Percentiles rank a stretch among this genome's conserved stretches.
Conservation (phyloP, 2,888 invertebrate species). For the Exephanes ischioxanthus region DNA sequence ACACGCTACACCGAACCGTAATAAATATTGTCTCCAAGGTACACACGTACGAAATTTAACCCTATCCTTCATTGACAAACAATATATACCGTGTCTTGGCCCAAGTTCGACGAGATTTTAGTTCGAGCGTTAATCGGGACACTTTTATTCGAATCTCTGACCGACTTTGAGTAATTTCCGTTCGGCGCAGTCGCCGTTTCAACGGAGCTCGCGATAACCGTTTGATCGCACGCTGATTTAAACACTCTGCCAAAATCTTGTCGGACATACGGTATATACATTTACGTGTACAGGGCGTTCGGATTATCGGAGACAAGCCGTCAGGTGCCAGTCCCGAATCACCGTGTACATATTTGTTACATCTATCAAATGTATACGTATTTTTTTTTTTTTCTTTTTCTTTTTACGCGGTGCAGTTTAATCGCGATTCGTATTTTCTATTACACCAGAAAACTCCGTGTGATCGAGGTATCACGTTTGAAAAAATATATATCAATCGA, state of each 20-base stretch:
- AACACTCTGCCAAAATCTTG: constrained; percentile 43
- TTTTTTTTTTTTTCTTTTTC: constrained; percentile 49
- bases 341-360: constrained; percentile 58
- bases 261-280: constrained; percentile 45
- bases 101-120: constrained; percentile 49
- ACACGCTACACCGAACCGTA: constrained; percentile 64
- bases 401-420: constrained; percentile 42
- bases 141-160: not conserved
- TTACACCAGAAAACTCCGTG: constrained; percentile 51
- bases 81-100: constrained; percentile 61
- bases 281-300: constrained; percentile 36
- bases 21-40: constrained; percentile 80
- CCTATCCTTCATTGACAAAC: constrained; percentile 75
- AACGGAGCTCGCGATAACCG: not conserved
- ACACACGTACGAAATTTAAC: constrained; percentile 78
- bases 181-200: not conserved
- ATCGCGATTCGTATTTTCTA: constrained; percentile 40
- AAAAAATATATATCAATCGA: constrained; percentile 82
- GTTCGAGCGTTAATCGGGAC: constrained; percentile 23
- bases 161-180: not conserved
- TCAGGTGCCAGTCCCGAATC: constrained; percentile 19
- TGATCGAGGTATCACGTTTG: constrained; percentile 79
- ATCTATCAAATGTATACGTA: constrained; percentile 65
- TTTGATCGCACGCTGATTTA: not conserved
- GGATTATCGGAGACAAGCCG: constrained; percentile 9